A percentile compares a stretch with the other conserved stretches of the same genome.
phyloP scores from a whole-genome alignment of 2,113 vertebrate genomes.

The Accipiter cooperii region DNA sequence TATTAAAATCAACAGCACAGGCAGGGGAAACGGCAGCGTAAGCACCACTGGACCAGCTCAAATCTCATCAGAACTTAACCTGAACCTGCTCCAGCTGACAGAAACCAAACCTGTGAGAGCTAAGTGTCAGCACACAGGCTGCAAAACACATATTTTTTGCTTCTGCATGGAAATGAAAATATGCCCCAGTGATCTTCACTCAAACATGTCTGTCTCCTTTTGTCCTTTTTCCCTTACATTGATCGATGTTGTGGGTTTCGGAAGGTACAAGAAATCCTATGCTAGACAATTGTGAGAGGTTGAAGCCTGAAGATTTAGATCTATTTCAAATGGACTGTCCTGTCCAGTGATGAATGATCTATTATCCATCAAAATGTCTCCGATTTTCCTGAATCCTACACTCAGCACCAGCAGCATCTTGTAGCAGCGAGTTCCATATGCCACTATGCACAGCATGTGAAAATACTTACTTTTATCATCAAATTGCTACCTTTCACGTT shows the following conservation, averaged over 20 bases:
- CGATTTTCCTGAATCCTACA: not conserved
- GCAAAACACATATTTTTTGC: not conserved
- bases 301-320: not conserved
- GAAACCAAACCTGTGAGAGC: not conserved
- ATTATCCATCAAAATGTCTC: not conserved
- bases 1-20: not conserved
- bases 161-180: slow-evolving; percentile 15
- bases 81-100: not conserved
- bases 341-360: not conserved
- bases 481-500: not conserved
- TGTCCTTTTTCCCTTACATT: not conserved
- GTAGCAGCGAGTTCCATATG: not conserved
- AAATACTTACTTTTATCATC: not conserved
- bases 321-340: not conserved
- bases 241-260: not conserved
- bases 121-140: not conserved
- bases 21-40: not conserved
- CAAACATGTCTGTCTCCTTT: not conserved
- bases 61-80: slow-evolving; percentile 2
- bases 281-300: not conserved
- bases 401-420: not conserved
- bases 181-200: not conserved
- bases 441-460: not conserved
- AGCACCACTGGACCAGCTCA: not conserved
- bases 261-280: not conserved